Base-by-base conservation (phyloP, 2,113 vertebrate species). In the Sakesphorus luctuosus region DNA sequence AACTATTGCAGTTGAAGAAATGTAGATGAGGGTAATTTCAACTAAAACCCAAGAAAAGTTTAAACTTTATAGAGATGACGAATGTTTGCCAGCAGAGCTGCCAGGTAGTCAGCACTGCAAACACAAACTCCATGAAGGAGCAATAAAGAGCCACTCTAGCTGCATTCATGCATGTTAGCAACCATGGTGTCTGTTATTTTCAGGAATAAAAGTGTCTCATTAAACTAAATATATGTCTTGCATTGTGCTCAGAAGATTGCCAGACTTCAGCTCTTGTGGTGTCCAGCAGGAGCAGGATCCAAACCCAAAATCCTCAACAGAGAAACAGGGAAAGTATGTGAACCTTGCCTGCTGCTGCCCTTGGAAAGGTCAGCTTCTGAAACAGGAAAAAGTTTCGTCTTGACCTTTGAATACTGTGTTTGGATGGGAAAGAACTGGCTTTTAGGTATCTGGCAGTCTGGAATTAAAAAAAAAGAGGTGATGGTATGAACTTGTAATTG, bases 361-460 rank as follows among this genome's bases (percentile, higher is more conserved):
- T 94, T 80, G 81, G 81, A 96, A 95, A 97, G 91, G 94, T 97
- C 89, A 95, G 0, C 18, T 50, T 94, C 55, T 63, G 84, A 86
- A 89, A 83, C 0, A 2, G 55, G 82, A 76, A 96, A 67, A 76
- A 83, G 38, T 93, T 94, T 76, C 6, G 6, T 86, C 68, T 88
- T 96, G 95, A 95, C 93, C 87, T 95, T 96, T 96, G 94, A 93
- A 83, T 53, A 91, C 43, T 83, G 5, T 38, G 43, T 53, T 76
- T 94, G 78, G 43, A 79, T 66, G 69, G 18, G 47, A 65, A 55
- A 83, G 50, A 87, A 76, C 12, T 35, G 68, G 29, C 43, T 94
- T 91, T 78, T 73, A 50, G 58, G 21, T 94, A 79, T 68, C 25
- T 85, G 71, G 52, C 26, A 85, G 33, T 33, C 46, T 84, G 58